Evolutionary conservation across 2,797 vertebrate species (phyloP), one percentile per base, ranked within the genome.

Genomic region (Scleropages formosus): DNA sequence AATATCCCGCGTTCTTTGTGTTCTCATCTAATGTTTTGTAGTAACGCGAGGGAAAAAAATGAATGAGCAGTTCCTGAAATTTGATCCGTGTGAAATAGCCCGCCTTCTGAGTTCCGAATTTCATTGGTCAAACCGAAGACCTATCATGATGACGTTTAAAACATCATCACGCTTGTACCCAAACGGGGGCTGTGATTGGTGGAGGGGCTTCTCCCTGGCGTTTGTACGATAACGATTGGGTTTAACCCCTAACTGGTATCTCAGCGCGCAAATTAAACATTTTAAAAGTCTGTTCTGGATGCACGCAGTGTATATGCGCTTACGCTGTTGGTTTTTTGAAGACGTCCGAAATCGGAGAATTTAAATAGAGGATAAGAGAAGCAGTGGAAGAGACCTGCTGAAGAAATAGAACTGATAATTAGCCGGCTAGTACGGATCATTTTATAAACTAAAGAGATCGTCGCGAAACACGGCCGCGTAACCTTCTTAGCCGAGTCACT

Each of bases 231-330:
- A 71, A 71, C 39, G 69, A 71, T 73, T 71, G 78, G 80, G 78
- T 74, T 61, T 47, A 67, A 71, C 70, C 62, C 82, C 66, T 71
- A 71, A 84, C 82, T 84, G 78, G 47, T 84, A 81, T 81, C 89
- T 90, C 89, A 91, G 89, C 91, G 92, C 91, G 90, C 88, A 90
- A 92, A 91, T 91, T 82, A 76, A 83, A 71, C 80, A 89, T 80
- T 90, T 88, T 4, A 88, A 89, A 82, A 66, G 39, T 79, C 81
- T 31, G 24, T 39, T 31, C 26, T 58, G 51, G 58, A 51, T 56
- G 12, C 11, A 56, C 53, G 2, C 11, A 10, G 10, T n/a, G n/a
- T n/a, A n/a, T n/a, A n/a, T n/a, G n/a, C n/a, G n/a, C n/a, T n/a
- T n/a, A n/a, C 11, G 53, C 56, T 11, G 9, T 1, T 56, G 8